A percentile compares a stretch with the other conserved stretches of the same genome.
phyloP scores from a whole-genome alignment of 2,888 invertebrate species.

The Atrina japonica region DNA sequence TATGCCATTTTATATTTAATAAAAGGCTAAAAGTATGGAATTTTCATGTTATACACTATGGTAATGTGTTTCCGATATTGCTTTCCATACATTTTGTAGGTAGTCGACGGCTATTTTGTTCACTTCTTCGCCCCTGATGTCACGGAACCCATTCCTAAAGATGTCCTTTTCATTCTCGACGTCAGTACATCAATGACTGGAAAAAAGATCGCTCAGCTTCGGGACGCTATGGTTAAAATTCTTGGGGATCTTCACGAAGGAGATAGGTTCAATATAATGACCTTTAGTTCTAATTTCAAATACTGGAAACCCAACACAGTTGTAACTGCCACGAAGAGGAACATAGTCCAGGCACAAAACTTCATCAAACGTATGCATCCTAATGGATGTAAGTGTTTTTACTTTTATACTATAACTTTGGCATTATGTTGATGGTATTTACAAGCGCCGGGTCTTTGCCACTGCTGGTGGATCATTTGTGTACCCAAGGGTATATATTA shows the following conservation, averaged over 20 bases:
- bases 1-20: too few species aligned
- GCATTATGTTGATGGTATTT: too few species aligned
- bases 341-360: slow-evolving; percentile 32
- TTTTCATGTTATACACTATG: too few species aligned
- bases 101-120: slow-evolving; percentile 86
- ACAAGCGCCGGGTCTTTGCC: too few species aligned
- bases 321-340: slow-evolving; percentile 34
- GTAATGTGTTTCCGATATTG: too few species aligned
- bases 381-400: slow-evolving; percentile 48
- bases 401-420: too few species aligned
- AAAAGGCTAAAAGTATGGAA: too few species aligned
- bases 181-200: slow-evolving; percentile 89
- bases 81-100: slow-evolving; percentile 60
- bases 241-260: slow-evolving; percentile 53
- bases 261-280: slow-evolving; percentile 60
- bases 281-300: slow-evolving; percentile 40
- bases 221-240: slow-evolving; percentile 60
- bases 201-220: slow-evolving; percentile 86
- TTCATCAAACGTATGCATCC: slow-evolving; percentile 30
- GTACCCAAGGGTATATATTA: too few species aligned
- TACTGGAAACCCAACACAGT: slow-evolving; percentile 48
- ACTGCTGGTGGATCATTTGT: too few species aligned
- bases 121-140: slow-evolving; percentile 88
- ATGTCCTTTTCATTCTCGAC: slow-evolving; percentile 88
- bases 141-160: slow-evolving; percentile 81